Conservation (phyloP, 1,140 invertebrate species). For the Homarus americanus region DNA sequence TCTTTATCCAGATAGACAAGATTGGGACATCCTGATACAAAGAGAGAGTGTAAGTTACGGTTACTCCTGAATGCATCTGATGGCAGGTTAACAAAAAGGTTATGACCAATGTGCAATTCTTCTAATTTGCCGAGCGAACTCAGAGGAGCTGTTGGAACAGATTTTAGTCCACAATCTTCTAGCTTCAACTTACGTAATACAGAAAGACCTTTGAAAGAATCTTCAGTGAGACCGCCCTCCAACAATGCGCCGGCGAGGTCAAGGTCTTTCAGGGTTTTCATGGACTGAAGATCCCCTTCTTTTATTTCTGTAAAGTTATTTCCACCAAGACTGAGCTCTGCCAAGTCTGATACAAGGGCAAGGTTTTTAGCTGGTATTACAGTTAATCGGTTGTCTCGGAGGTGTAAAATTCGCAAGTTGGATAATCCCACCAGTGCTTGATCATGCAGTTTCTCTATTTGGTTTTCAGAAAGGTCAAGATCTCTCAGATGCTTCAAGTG, state of each 20-base stretch:
- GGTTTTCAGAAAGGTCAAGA: conserved; percentile 72
- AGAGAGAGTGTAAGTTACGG: conserved; percentile 61
- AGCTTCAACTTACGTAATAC: conserved; percentile 60
- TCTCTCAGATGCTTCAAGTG: conserved; percentile 63
- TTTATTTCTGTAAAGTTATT: conserved; percentile 64
- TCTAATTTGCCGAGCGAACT: conserved; percentile 66
- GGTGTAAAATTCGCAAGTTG: conserved; percentile 64
- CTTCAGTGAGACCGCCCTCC: conserved; percentile 44
- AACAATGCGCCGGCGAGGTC: conserved; percentile 66
- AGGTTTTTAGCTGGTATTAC: conserved; percentile 65
- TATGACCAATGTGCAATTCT: conserved; percentile 70
- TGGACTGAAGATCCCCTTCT: conserved; percentile 56
- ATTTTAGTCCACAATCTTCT: conserved; percentile 63
- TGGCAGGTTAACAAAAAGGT: conserved; percentile 64
- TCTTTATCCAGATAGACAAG: conserved; percentile 52
- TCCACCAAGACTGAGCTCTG: conserved; percentile 68
- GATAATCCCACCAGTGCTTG: conserved; percentile 53
- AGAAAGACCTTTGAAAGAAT: conserved; percentile 59
- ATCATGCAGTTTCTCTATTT: conserved; percentile 61
- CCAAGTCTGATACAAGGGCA: conserved; percentile 66
- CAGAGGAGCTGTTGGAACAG: conserved; percentile 66
- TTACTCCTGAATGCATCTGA: conserved; percentile 65
- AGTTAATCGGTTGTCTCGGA: conserved; percentile 62
- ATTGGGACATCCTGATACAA: conserved; percentile 60
- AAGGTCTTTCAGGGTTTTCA: conserved; percentile 60